Conservation (phyloP, 2,113 vertebrate species). For the Chloropsis hardwickii region DNA sequence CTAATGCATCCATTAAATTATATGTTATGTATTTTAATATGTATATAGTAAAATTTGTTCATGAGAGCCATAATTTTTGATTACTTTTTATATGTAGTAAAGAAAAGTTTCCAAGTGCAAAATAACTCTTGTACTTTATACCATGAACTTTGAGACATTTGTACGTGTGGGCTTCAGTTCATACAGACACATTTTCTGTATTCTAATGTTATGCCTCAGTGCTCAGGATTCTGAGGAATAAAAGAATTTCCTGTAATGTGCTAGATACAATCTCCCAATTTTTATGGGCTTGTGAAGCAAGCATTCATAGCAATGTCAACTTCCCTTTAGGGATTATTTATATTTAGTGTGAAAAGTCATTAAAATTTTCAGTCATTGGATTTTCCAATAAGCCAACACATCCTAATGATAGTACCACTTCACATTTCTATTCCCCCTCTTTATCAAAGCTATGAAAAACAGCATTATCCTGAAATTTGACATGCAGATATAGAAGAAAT, state of each 20-base stretch:
- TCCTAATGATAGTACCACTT: slow-evolving; percentile 47
- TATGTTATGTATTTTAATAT: not conserved
- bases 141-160: not conserved
- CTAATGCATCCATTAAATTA: not conserved
- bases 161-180: not conserved
- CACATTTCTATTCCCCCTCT: slow-evolving; percentile 37
- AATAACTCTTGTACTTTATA: not conserved
- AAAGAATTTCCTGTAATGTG: slow-evolving; percentile 26
- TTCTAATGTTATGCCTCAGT: not conserved
- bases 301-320: not conserved
- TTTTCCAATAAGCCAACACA: slow-evolving; percentile 43
- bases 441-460: slow-evolving; percentile 36
- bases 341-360: slow-evolving; percentile 63
- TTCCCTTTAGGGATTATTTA: slow-evolving; percentile 52
- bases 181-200: not conserved
- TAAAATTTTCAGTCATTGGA: slow-evolving; percentile 48
- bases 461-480: slow-evolving; percentile 32
- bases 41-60: not conserved
- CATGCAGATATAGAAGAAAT: not conserved
- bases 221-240: not conserved
- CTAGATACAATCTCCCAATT: slow-evolving; percentile 36
- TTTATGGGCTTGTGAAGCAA: slow-evolving; percentile 17
- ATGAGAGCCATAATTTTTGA: not conserved
- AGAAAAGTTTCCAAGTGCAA: not conserved
- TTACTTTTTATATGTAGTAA: not conserved